Base-by-base conservation (phyloP, 2,888 invertebrate genomes). In the Trichopoda pennipes region DNA sequence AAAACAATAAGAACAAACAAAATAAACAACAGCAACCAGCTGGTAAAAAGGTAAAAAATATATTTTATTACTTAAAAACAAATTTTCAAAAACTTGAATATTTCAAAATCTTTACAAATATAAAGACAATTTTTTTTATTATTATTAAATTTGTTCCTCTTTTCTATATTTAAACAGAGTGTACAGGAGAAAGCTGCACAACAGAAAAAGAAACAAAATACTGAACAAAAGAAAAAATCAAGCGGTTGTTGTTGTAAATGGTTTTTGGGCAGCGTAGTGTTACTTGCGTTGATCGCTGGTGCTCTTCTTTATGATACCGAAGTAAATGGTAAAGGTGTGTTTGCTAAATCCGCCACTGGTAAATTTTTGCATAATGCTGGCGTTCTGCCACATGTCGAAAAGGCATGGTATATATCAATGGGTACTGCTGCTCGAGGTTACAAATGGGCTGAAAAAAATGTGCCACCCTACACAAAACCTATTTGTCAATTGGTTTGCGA, bases 291-390 rank as follows among this genome's bases (percentile, higher is more conserved):
- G 81, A 93, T 94, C 84, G 93, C 92, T 81, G 93, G 93, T 55
- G 90, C 94, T 76, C 90, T 96, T 74, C 91, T 92, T 44, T 94
- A 94, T 85, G 96, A 96, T 91, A 93, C 94, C 32, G 93, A 93
- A 44, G 92, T 92, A 83, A 93, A 94, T 86, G 93, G 93, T 76
- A 94, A 94, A 75, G 94, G 94, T 60, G 92, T 93, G 82, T 95
- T 95, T 91, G 93, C 94, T 86, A 95, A 94, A 85, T 95, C 95
- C 55, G 92, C 93, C 85, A 94, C 94, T 8, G 94, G 94, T 53
- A 93, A 92, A 86, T 91, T 94, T 53, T 90, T 95, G 85, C 94
- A 94, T 86, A 93, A 94, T 86, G 92, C 93, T 42, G 95, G 95
- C 44, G 90, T 94, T 38, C 88, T 94, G 80, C 94, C 93, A 66